Percentiles rank a stretch among this genome's conserved stretches.
Evolutionary conservation across 2,888 invertebrate species (phyloP).

Genomic region (Polyommatus icarus): DNA sequence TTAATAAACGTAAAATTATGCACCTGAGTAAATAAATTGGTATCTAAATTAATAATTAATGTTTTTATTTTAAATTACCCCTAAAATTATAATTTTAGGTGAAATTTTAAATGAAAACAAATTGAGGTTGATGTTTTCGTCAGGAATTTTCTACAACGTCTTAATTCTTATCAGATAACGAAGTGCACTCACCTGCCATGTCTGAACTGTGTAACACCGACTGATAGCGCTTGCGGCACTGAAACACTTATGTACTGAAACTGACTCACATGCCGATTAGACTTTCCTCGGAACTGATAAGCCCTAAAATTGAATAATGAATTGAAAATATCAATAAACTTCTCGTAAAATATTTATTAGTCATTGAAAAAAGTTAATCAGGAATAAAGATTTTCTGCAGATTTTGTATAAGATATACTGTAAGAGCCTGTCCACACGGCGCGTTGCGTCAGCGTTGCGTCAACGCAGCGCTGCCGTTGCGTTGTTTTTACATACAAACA

Average conservation of each 20-base stretch:
- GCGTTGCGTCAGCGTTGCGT: no score
- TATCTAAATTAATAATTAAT: not conserved
- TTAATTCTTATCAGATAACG: conserved; percentile 45
- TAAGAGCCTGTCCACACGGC: no score
- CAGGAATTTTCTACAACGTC: conserved; percentile 41
- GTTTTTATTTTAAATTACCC: not conserved
- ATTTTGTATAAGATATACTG: no score
- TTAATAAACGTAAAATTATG: not conserved
- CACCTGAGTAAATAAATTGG: not conserved
- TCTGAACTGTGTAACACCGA: conserved; percentile 43
- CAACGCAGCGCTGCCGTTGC: no score
- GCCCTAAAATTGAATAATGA: conserved; percentile 52
- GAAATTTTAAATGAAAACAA: not conserved
- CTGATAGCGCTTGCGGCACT: conserved; percentile 42
- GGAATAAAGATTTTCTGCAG: no score
- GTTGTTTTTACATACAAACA: no score
- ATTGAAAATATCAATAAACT: not conserved
- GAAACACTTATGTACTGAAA: conserved; percentile 45
- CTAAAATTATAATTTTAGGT: not conserved
- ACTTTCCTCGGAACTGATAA: conserved; percentile 46
- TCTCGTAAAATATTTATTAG: not conserved
- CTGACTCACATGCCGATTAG: conserved; percentile 39
- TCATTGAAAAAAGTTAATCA: not conserved
- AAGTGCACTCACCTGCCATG: conserved; percentile 53
- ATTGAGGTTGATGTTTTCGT: not conserved